phyloP scores from a whole-genome alignment of 2,113 vertebrate species.

The Leptobrachium ailaonicum region DNA sequence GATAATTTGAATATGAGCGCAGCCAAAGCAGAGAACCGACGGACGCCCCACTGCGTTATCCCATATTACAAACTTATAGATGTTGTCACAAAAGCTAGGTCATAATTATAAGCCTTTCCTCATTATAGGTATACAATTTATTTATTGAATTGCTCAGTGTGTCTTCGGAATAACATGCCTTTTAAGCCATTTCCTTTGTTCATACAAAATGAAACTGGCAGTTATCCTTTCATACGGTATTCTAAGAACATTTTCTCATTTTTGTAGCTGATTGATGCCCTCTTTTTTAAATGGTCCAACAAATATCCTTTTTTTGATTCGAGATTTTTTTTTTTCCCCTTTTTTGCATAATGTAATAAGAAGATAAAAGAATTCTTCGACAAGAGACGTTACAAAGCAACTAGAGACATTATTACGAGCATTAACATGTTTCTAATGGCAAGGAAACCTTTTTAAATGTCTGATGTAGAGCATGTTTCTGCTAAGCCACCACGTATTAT shows the following conservation, averaged over 20 bases:
- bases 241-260: slow-evolving; percentile 76
- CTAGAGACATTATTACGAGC: slow-evolving; percentile 78
- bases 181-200: slow-evolving; percentile 73
- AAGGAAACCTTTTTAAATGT: slow-evolving; percentile 83
- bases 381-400: slow-evolving; percentile 83
- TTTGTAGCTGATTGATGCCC: slow-evolving; percentile 80
- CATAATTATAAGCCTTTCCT: slow-evolving; percentile 74
- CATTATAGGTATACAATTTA: slow-evolving; percentile 75
- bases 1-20: background rate
- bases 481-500: slow-evolving; percentile 78
- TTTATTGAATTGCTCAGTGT: slow-evolving; percentile 76
- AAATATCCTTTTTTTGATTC: slow-evolving; percentile 82
- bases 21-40: background rate
- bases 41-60: slow-evolving; percentile 42
- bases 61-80: slow-evolving; percentile 64
- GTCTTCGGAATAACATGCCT: slow-evolving; percentile 80
- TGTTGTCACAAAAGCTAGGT: slow-evolving; percentile 62
- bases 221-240: slow-evolving; percentile 81
- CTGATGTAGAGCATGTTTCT: slow-evolving; percentile 75
- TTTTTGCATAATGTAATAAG: slow-evolving; percentile 85
- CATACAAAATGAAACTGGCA: slow-evolving; percentile 81
- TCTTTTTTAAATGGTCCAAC: slow-evolving; percentile 81
- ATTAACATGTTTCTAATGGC: slow-evolving; percentile 82
- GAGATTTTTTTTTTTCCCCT: slow-evolving; percentile 46
- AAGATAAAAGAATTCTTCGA: slow-evolving; percentile 84